Percentiles rank a stretch among this genome's conserved stretches.
These are phyloP conservation scores for Talpa occidentalis DNA, from an alignment of 2,113 vertebrate genomes.

Conservation along the genomic window DNA sequence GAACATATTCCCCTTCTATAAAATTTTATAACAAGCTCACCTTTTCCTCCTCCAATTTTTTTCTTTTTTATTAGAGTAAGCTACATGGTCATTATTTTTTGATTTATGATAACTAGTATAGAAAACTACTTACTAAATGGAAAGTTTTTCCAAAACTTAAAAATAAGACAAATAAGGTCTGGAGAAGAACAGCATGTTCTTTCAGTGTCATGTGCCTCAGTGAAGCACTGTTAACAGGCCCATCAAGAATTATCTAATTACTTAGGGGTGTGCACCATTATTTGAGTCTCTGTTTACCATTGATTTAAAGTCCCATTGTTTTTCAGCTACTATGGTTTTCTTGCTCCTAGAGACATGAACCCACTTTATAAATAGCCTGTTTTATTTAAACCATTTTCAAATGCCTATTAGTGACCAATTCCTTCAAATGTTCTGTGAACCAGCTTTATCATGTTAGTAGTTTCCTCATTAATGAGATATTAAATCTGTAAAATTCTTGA, in stretches of 20 bases:
- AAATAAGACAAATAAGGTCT: not conserved
- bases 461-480: constrained; percentile 1
- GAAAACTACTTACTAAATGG: not conserved
- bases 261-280: not conserved
- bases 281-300: not conserved
- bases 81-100: not conserved
- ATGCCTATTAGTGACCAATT: not conserved
- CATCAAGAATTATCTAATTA: not conserved
- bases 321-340: not conserved
- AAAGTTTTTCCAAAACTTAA: not conserved
- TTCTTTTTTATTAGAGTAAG: not conserved
- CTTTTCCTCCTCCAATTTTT: not conserved
- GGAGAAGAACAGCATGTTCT: not conserved
- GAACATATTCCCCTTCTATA: not conserved
- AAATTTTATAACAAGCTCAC: not conserved
- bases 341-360: not conserved
- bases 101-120: not conserved
- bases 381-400: constrained; percentile 10
- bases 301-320: not conserved
- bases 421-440: not conserved
- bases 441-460: not conserved
- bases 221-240: not conserved
- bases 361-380: not conserved
- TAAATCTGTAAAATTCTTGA: not conserved
- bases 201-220: not conserved